Evolutionary conservation across 2,797 vertebrate genomes (phyloP).

Genomic region (Dicrostonyx torquatus): DNA sequence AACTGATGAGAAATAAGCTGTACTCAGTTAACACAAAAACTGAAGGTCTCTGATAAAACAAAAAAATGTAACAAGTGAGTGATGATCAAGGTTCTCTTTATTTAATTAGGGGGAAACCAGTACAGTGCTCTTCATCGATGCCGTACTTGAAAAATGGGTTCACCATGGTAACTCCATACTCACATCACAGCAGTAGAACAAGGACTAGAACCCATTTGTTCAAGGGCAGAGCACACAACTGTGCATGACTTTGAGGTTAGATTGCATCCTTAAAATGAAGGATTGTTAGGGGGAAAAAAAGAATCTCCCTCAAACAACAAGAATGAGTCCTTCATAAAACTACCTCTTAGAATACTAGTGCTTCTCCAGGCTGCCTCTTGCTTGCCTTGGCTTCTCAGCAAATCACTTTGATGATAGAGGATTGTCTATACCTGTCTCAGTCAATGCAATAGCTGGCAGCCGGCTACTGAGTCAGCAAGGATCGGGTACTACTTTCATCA

Average conservation of each 20-base stretch:
- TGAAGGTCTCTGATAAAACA: background rate
- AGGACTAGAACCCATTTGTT: conserved; percentile 21
- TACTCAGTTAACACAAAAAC: conserved; percentile 6
- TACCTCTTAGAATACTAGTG: background rate
- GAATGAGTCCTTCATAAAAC: background rate
- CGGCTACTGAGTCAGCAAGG: background rate
- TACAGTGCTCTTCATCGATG: background rate
- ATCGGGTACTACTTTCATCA: background rate
- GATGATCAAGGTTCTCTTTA: background rate
- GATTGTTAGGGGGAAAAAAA: background rate
- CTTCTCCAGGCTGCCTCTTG: background rate
- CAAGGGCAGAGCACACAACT: background rate
- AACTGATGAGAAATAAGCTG: conserved; percentile 4
- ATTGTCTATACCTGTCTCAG: background rate
- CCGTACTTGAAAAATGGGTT: background rate
- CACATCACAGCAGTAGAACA: background rate
- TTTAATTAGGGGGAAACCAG: background rate
- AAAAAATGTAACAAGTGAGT: background rate
- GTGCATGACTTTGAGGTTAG: background rate
- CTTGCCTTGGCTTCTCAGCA: background rate
- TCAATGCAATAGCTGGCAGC: background rate
- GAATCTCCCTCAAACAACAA: conserved; percentile 18
- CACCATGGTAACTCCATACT: background rate
- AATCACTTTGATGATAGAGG: background rate
- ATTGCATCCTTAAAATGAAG: conserved; percentile 27